These are phyloP conservation scores for Zophobas morio DNA, from an alignment of 1,140 invertebrate species.

Conservation along the genomic window DNA sequence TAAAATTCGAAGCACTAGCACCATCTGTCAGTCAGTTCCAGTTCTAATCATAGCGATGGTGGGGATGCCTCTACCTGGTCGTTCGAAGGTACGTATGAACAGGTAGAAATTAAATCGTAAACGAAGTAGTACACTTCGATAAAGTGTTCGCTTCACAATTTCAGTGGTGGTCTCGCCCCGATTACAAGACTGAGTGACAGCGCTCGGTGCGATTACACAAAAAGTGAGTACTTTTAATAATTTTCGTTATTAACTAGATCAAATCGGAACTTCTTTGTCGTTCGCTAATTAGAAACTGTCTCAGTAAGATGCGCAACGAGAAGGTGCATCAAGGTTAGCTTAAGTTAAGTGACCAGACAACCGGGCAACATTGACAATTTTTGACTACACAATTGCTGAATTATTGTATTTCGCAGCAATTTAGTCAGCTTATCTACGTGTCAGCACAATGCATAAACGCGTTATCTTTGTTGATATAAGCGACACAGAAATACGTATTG, in stretches of 20 bases:
- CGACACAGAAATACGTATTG: conserved; percentile 15
- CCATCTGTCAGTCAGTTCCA: conserved; percentile 13
- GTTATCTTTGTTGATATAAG: conserved; percentile 30
- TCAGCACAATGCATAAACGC: background rate
- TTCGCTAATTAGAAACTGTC: background rate
- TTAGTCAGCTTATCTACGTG: conserved; percentile 22
- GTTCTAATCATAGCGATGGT: background rate
- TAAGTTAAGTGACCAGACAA: conserved; percentile 13
- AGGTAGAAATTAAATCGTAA: conserved; percentile 47
- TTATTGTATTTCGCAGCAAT: conserved; percentile 10
- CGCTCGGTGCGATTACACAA: background rate
- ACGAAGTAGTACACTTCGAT: conserved; percentile 9
- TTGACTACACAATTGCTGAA: background rate
- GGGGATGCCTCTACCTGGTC: conserved; percentile 16
- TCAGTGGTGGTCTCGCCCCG: background rate
- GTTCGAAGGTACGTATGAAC: conserved; percentile 8
- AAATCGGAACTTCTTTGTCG: conserved; percentile 8
- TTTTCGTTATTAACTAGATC: conserved; percentile 4
- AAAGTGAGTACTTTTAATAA: conserved; percentile 18
- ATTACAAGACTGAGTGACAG: background rate
- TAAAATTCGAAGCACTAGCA: background rate
- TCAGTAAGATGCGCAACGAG: conserved; percentile 36
- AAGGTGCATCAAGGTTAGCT: conserved; percentile 40
- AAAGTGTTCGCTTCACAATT: conserved; percentile 16
- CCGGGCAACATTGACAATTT: conserved; percentile 30